phyloP scores from a whole-genome alignment of 2,797 vertebrate genomes.

The Molossus molossus region DNA sequence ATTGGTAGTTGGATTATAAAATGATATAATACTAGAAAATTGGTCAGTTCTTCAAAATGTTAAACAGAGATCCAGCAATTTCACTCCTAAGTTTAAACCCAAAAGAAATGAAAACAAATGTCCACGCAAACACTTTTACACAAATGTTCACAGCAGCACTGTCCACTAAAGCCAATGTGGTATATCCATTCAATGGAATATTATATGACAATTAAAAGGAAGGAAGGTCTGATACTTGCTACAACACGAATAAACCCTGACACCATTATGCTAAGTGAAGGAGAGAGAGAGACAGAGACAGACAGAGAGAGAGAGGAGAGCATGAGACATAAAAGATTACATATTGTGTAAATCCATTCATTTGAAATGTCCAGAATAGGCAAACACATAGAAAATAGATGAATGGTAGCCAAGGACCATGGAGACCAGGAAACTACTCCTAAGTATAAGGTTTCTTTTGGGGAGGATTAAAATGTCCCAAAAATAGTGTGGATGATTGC shows the following conservation, averaged over 20 bases:
- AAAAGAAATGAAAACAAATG: not conserved
- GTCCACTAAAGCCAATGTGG: not conserved
- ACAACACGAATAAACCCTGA: not conserved
- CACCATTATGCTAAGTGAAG: not conserved
- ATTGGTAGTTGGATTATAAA: not conserved
- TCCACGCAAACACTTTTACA: not conserved
- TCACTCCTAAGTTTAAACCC: not conserved
- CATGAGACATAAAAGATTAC: not conserved
- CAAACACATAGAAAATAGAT: not conserved
- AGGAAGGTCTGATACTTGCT: not conserved
- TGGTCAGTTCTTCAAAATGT: not conserved
- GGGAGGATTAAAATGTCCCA: constrained; percentile 17
- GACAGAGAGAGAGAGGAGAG: accelerated
- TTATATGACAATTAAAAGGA: not conserved
- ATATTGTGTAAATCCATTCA: not conserved
- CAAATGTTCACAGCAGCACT: not conserved
- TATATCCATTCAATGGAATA: not conserved
- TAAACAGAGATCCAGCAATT: not conserved
- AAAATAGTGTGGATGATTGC: constrained; percentile 34
- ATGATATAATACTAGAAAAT: not conserved
- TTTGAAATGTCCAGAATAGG: not conserved
- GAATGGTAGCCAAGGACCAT: not conserved
- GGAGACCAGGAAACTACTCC: not conserved
- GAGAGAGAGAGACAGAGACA: not conserved
- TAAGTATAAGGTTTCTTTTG: not conserved